Percentiles rank a stretch among this genome's conserved stretches.
Evolutionary conservation across 2,113 vertebrate genomes (phyloP).

Genomic region (Vidua chalybeata): DNA sequence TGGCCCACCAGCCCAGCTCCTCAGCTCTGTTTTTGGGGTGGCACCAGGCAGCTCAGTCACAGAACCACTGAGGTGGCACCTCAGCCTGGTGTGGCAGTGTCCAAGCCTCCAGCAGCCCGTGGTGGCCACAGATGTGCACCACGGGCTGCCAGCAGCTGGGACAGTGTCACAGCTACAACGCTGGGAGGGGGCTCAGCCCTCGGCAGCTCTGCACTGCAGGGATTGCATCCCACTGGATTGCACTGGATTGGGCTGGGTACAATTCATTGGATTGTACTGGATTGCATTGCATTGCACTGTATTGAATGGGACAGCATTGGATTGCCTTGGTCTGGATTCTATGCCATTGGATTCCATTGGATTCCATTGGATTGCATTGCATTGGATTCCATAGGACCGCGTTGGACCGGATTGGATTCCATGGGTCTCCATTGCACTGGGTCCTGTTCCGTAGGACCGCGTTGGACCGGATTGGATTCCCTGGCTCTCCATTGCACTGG

Average conservation of each 20-base stretch:
- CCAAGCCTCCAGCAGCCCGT: not conserved
- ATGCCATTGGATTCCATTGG: not conserved
- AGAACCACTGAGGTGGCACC: fast-evolving
- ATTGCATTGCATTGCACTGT: not conserved
- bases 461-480: not conserved
- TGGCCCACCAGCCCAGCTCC: not conserved
- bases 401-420: too few species aligned
- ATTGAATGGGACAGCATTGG: not conserved
- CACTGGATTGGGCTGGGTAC: too few species aligned
- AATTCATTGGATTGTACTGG: not conserved
- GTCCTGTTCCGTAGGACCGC: too few species aligned
- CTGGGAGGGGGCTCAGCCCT: not conserved
- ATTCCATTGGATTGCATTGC: too few species aligned
- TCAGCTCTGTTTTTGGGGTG: not conserved
- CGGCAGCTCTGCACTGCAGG: not conserved
- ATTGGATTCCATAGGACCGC: too few species aligned
- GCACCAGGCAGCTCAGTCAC: not conserved
- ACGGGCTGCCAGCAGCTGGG: not conserved
- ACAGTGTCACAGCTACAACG: not conserved
- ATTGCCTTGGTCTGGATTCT: too few species aligned
- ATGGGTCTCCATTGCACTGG: fast-evolving
- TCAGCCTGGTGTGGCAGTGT: fast-evolving
- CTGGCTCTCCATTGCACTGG: too few species aligned
- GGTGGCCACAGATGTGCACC: too few species aligned
- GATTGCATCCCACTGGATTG: not conserved